Base-by-base conservation (phyloP, 2,797 vertebrate species). In the Sebastes cheni region DNA sequence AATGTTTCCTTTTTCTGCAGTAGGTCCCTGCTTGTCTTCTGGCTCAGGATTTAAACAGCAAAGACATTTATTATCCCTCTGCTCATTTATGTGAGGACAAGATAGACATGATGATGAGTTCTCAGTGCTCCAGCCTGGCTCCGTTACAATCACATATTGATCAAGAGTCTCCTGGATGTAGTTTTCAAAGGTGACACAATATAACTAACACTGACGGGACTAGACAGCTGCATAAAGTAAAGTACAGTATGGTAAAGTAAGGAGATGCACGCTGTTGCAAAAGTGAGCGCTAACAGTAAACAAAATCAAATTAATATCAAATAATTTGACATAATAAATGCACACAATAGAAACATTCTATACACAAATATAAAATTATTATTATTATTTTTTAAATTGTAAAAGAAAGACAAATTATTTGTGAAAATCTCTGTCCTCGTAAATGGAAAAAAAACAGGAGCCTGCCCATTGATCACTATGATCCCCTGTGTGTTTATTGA, bases 101-200 rank as follows among this genome's bases (percentile, higher is more conserved):
- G 42, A 68, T 3, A 10, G 32, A 32, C 20, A 56, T 5, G 12
- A 16, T 55, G 32, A 56, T 25, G 36, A 46, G 34, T 65, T 65
- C 27, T 54, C 50, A 10, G 29, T 34, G 60, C 30, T 67, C 23
- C 13, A 64, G 56, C 46, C 50, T 67, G 52, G 18, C 72, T 9
- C 22, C 23, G 46, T 66, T 61, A 30, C 20, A 56, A 65, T 70
- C 67, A 59, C 3, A 32, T 66, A 78, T 58, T 73, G 80, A 81
- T 79, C 22, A 42, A 56, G 36, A 73, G 30, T 55, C 23, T 68
- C 42, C 18, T 59, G 13, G 68, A 73, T 42, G 32, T 29, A 50
- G 55, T 52, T 76, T 82, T 66, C 42, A 16, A 6, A 42, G 14
- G 32, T 30, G 8, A 22, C 3, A 58, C 20, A 36, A 42, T 69